Base-by-base conservation (phyloP, 1,140 invertebrate genomes). In the Formica selysi region DNA sequence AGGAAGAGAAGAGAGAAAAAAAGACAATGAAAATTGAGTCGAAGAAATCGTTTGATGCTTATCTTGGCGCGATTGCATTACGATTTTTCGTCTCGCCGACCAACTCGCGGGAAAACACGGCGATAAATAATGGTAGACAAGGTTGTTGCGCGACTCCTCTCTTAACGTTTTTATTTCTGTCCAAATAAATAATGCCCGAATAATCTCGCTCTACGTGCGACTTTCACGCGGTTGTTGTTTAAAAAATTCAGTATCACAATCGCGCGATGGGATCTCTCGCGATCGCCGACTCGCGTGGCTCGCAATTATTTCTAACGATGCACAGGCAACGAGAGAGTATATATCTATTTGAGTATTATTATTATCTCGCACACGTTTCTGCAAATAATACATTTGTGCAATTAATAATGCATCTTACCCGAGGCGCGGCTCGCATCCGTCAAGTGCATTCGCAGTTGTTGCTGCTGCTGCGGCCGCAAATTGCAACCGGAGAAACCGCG, bases 261-360 rank as follows among this genome's bases (percentile, higher is more conserved):
- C 78, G 38, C 67, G 11, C 67, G 19, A 81, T 71, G 67, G 61
- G 38, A 81, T 81, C 65, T 80, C 76, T 29, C 76, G 62, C 48
- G 74, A 64, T 41, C 3, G 26, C 11, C 22, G 54, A 19, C 57
- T 61, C 51, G 57, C 26, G 48, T 29, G 44, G 64, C 62, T 68
- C 65, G 54, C 36, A 44, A 71, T 81, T 71, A 81, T 61, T 81
- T 73, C 67, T 73, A 81, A 71, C 36, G 65, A 81, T 48, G 65
- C 65, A 29, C 26, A 29, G 8, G 19, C 38, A 19, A 6, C 64
- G 48, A n/a, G 64, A 57, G 64, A 70, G 51, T 13, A 57, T 19
- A 3, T 32, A 1, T 7, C 22, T 26, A 4, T 26, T n/a, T 3
- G n/a, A 32, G 1, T 16, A 11, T 41, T 41, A 71, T 57, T 54